A percentile compares a stretch with the other conserved stretches of the same genome.
Evolutionary conservation across 2,888 invertebrate species (phyloP).

Genomic region (Tetropium fuscum): DNA sequence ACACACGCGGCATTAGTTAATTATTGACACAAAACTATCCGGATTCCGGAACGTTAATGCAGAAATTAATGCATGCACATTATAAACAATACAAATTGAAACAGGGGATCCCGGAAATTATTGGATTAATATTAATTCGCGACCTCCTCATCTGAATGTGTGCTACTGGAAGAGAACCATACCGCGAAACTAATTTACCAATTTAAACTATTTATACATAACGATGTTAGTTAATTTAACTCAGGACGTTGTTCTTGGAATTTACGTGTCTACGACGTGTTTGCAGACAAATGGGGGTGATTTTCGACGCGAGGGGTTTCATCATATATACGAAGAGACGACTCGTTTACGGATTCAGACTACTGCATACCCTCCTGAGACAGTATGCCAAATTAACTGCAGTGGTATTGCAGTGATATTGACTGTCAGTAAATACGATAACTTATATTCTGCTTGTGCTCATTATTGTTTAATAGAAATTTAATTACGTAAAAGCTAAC

Average conservation of each 20-base stretch:
- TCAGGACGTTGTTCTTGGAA: conserved; percentile 33
- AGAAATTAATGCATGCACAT: conserved; percentile 8
- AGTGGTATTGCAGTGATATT: no score
- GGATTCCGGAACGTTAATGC: no score
- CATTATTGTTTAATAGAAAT: no score
- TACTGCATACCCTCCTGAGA: no score
- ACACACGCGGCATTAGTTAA: no score
- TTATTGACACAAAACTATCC: no score
- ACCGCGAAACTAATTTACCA: conserved; percentile 29
- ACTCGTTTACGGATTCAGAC: no score
- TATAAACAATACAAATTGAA: conserved; percentile 1
- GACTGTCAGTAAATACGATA: no score
- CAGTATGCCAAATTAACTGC: no score
- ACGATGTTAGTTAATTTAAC: conserved; percentile 34
- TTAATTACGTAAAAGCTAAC: no score
- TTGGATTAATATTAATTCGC: conserved; percentile 7
- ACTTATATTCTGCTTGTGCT: no score
- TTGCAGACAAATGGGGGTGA: conserved; percentile 26
- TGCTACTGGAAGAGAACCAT: neutral
- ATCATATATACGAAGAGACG: conserved; percentile 11
- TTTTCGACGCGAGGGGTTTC: conserved; percentile 5
- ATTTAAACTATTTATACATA: conserved; percentile 34
- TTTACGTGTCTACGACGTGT: conserved; percentile 29
- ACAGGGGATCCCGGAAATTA: neutral
- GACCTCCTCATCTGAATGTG: neutral